phyloP scores from a whole-genome alignment of 2,797 vertebrate species.

The Sebastes steindachneri region DNA sequence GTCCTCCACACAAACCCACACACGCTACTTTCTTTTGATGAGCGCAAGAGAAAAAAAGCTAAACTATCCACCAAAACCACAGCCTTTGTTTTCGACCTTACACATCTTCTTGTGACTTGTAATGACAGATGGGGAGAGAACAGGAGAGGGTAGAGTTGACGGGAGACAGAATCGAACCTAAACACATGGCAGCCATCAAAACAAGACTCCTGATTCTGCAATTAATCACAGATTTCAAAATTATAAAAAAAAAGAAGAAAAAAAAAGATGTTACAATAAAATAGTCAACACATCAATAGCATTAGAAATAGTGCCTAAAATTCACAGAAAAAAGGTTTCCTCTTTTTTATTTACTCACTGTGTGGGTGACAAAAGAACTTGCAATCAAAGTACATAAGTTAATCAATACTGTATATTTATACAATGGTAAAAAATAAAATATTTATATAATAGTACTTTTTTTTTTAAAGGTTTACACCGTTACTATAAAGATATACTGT shows the following conservation, averaged over 20 bases:
- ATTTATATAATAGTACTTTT: slow-evolving; percentile 83
- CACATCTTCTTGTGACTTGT: slow-evolving; percentile 59
- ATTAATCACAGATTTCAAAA: slow-evolving; percentile 61
- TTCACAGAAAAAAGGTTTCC: slow-evolving; percentile 75
- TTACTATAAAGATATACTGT: slow-evolving; percentile 87
- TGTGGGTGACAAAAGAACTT: slow-evolving; percentile 74
- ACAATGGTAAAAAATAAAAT: slow-evolving; percentile 89
- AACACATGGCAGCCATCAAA: slow-evolving; percentile 71
- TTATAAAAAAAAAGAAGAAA: slow-evolving; percentile 30
- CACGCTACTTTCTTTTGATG: slow-evolving; percentile 68
- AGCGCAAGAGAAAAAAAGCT: slow-evolving; percentile 69
- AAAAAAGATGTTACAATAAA: slow-evolving; percentile 74
- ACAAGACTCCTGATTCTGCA: slow-evolving; percentile 69
- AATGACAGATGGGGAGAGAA: slow-evolving; percentile 56
- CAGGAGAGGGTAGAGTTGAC: slow-evolving; percentile 43
- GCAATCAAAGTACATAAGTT: slow-evolving; percentile 86
- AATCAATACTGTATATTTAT: slow-evolving; percentile 86
- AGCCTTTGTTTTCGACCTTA: slow-evolving; percentile 68
- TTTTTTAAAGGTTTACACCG: slow-evolving; percentile 79
- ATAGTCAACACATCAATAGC: slow-evolving; percentile 82
- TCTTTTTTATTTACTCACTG: slow-evolving; percentile 69
- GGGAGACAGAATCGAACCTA: slow-evolving; percentile 63
- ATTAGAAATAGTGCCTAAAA: slow-evolving; percentile 83
- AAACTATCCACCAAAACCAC: slow-evolving; percentile 76
- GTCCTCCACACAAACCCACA: slow-evolving; percentile 75